Percentiles rank a stretch among this genome's conserved stretches.
Evolutionary conservation across 2,888 invertebrate species (phyloP).

Genomic region (Gastracanthus pulcherrimus): DNA sequence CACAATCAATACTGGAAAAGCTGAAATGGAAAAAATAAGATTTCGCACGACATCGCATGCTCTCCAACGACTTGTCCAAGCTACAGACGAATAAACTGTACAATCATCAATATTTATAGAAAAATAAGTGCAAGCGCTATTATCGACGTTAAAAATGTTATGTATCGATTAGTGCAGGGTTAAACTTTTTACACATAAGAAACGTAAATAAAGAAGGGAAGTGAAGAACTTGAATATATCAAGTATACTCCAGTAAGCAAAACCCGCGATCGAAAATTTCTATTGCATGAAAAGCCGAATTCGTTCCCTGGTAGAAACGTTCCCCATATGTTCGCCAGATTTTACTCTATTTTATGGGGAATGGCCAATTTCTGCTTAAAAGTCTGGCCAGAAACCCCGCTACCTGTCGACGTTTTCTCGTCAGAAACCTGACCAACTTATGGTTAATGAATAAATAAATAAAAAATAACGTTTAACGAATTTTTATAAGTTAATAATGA

Average conservation of each 20-base stretch:
- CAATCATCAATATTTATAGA: background rate
- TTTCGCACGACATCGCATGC: conserved; percentile 39
- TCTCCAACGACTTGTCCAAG: conserved; percentile 13
- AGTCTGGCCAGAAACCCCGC: too few relatives aligned
- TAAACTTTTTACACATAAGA: conserved; percentile 29
- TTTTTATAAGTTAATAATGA: too few relatives aligned
- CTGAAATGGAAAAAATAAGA: conserved; percentile 1
- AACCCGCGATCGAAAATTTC: background rate
- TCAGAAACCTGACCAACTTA: too few relatives aligned
- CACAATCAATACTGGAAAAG: conserved; percentile 42
- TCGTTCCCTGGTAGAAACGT: too few relatives aligned
- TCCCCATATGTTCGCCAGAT: too few relatives aligned
- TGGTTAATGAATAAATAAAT: too few relatives aligned
- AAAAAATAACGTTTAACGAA: too few relatives aligned
- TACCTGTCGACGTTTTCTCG: too few relatives aligned
- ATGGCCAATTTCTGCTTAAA: too few relatives aligned
- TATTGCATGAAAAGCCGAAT: conserved; percentile 16
- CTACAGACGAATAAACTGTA: conserved; percentile 23
- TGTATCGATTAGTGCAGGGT: conserved; percentile 50
- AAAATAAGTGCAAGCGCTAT: conserved; percentile 44
- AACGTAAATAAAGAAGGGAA: background rate
- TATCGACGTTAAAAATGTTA: conserved; percentile 29
- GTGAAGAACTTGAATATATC: background rate
- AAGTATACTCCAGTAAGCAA: background rate
- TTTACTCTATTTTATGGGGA: too few relatives aligned